phyloP scores from a whole-genome alignment of 2,113 vertebrate species.

The Myiopsitta monachus region DNA sequence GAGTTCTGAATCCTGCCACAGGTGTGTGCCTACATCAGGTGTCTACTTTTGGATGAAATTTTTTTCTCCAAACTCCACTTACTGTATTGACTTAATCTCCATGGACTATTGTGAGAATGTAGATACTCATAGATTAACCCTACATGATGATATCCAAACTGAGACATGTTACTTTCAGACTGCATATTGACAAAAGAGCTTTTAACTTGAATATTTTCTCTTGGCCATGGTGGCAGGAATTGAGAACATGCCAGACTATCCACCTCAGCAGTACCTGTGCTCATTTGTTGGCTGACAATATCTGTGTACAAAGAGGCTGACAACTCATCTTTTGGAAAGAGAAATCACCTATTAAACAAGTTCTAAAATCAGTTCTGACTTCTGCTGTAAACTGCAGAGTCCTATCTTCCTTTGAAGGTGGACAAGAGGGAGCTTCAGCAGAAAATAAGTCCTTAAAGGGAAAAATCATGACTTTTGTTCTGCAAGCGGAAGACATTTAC shows the following conservation, averaged over 20 bases:
- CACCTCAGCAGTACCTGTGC: not conserved
- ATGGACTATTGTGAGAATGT: not conserved
- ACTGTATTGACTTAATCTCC: not conserved
- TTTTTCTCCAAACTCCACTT: not conserved
- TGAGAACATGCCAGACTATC: not conserved
- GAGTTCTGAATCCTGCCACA: not conserved
- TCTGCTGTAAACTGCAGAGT: not conserved
- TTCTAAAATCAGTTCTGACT: not conserved
- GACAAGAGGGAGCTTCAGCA: not conserved
- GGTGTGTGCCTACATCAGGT: not conserved
- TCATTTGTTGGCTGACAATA: not conserved
- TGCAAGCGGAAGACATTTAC: not conserved
- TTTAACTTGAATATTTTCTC: not conserved
- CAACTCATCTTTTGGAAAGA: not conserved
- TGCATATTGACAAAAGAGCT: not conserved
- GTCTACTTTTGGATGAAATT: not conserved
- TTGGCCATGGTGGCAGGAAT: not conserved
- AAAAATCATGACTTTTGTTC: not conserved
- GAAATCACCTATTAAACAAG: not conserved
- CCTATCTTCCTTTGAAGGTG: not conserved
- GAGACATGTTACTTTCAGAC: not conserved
- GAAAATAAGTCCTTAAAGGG: not conserved
- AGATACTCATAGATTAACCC: not conserved
- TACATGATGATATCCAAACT: not conserved
- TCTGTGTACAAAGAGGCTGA: not conserved